Evolutionary conservation across 1,140 invertebrate genomes (phyloP), one percentile per base, ranked within the genome.

Genomic region (Drosophila tristis): DNA sequence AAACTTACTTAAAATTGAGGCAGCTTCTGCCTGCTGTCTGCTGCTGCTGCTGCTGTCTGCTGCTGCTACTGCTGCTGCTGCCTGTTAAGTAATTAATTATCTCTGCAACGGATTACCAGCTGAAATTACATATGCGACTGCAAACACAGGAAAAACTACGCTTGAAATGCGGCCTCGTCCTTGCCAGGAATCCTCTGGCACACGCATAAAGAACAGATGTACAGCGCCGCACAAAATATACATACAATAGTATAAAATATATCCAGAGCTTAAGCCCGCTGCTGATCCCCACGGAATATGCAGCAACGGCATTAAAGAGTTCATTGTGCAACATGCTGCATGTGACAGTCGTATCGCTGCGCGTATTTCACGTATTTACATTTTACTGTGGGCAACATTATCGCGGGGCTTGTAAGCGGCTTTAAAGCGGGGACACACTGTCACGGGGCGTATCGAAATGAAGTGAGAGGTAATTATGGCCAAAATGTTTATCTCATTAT

Each of bases 1-100:
- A 16, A 48, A 54, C 50, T 54, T 54, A 58, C 63, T 25, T 57
- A 44, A 20, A 42, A 39, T 11, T 9, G 35, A 31, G 48, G 20
- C 39, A 39, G 39, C 43, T 20, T n/a, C 25, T 16, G 26, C 16
- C 31, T 23, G 15, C 20, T 35, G 15, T 25, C 8, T 31, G 2
- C 29, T 31, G 29, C 29, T 8, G 29, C 29, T 25, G 16, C n/a
- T n/a, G n/a, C 16, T 16, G 16, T 16, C 25, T 50, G 49, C 26
- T 50, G 49, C 26, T 7, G 45, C 44, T 42, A 11, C 44, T 35
- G 55, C 15, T 39, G 31, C 44, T 74, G 16, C 16, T 16, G 31
- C 15, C 49, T 66, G 74, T 58, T 76, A 76, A 68, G 72, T 67
- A 80, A 86, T 85, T 77, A 85, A 86, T 80, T 80, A 85, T 80